Base-by-base conservation (phyloP, 2,888 invertebrate genomes). In the Stenichneumon culpator region DNA sequence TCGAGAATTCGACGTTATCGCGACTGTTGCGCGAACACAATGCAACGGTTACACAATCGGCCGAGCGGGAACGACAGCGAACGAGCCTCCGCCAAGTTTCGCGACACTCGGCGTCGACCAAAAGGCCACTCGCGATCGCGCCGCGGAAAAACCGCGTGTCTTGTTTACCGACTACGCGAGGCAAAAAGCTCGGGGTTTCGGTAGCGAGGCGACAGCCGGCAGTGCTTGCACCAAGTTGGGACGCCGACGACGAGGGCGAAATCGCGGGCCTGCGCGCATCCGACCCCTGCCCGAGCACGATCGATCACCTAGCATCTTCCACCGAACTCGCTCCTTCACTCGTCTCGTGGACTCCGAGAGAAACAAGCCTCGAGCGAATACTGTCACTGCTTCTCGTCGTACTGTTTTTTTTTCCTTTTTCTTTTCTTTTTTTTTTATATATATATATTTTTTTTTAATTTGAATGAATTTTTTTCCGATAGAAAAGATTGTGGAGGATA, bases 81-180 rank as follows among this genome's bases (percentile, higher is more conserved):
- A 57, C 57, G 57, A 28, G 19, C n/a, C 74, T n/a, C 16, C 14
- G 57, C 28, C 32, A 63, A 25, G 4, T n/a, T 2, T 32, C 28
- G 25, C 63, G 28, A 6, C 63, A 63, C 63, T 6, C 28, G 4
- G 16, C 25, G 60, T 28, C 25, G 32, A 63, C 63, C 1, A 0
- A 7, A 16, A 63, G 28, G 63, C 63, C 63, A 32, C 16, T 5
- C 63, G 63, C 63, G 32, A 32, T 16, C 25, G 14, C 25, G 28
- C 63, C 16, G 25, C 69, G 69, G 32, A 69, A 54, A 70, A 74
- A 57, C 83, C 74, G 75, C 69, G 74, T 9, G 85, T 75, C 79
- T 83, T 86, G 77, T 85, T 83, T 86, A 79, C 28, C 82, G 75
- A 60, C 65, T 63, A 39, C 44, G 75, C 79, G 54, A 74, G 54